Percentiles rank a stretch among this genome's conserved stretches.
Conservation (phyloP, 2,888 invertebrate genomes). For the Tachina grossa region DNA sequence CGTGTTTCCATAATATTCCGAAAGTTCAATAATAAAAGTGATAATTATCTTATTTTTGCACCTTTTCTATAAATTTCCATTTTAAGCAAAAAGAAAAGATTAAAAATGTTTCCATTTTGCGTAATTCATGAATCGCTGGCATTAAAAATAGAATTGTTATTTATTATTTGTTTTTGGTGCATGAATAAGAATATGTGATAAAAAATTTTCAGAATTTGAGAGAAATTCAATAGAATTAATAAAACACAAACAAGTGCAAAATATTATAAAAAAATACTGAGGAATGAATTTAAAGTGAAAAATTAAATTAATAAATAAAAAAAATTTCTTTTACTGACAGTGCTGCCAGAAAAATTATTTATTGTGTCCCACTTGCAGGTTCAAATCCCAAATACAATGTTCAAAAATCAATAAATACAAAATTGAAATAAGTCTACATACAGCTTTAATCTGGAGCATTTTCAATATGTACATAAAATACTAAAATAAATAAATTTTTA, state of each 20-base stretch:
- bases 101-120: slow-evolving; percentile 77
- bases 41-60: slow-evolving; percentile 50
- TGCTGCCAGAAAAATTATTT: slow-evolving; percentile 48
- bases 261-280: slow-evolving; percentile 28
- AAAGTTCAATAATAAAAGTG: slow-evolving; percentile 31
- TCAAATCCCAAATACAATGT: slow-evolving; percentile 14
- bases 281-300: slow-evolving; percentile 59
- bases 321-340: slow-evolving; percentile 39
- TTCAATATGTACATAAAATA: too few relatives aligned
- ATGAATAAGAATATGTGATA: slow-evolving; percentile 72
- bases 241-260: slow-evolving; percentile 66
- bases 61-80: slow-evolving; percentile 76
- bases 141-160: slow-evolving; percentile 79
- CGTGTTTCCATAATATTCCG: slow-evolving; percentile 55
- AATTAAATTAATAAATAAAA: slow-evolving; percentile 51
- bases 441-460: background rate
- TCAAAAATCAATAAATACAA: slow-evolving; percentile 39
- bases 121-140: slow-evolving; percentile 78
- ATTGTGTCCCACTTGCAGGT: background rate
- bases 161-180: slow-evolving; percentile 77
- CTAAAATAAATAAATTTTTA: too few relatives aligned
- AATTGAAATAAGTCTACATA: background rate
- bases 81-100: slow-evolving; percentile 74
- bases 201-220: slow-evolving; percentile 53
- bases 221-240: slow-evolving; percentile 46